Base-by-base conservation (phyloP, 2,797 vertebrate species). In the Epinephelus awoara region DNA sequence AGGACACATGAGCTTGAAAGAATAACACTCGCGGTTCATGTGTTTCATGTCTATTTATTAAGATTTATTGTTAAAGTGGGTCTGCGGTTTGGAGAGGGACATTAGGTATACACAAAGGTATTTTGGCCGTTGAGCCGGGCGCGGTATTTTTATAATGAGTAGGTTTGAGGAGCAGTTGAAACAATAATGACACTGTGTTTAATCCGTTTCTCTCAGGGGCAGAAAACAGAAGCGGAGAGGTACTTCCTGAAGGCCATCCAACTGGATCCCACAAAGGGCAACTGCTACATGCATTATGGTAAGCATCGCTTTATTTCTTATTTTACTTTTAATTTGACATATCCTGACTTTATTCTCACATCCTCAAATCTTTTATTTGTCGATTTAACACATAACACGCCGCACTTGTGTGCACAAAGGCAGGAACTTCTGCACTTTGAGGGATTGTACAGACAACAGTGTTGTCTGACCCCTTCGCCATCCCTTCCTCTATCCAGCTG, bases 281-380 rank as follows among this genome's bases (percentile, higher is more conserved):
- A 98, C 94, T 99, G 98, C 93, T 99, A 99, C 92, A 99, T 99
- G 98, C 98, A 99, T 96, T 99, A 99, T 79, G 98, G 98, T 99
- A 94, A 81, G 97, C 94, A 74, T n/a, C 46, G 74, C 82, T 47
- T 25, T 50, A 49, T 47, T 64, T 29, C 17, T 27, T 27, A 21
- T 19, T 69, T 52, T 14, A n/a, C 52, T 76, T 68, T 74, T 7
- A 65, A 56, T 77, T 58, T 23, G 51, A 82, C 68, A 61, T 40
- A 29, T 79, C 62, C 49, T 66, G 44, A 50, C 13, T 77, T 77
- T 25, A 61, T 67, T 75, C 25, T 72, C 57, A 50, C 19, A 15
- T 18, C 42, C 50, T 49, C 70, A 40, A 47, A 68, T 56, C 25
- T 85, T 65, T 62, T 4, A 64, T 74, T 57, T 81, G 61, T 65